Conservation (phyloP, 64 coral and sea anemone genomes). For the Exaiptasia diaphana region DNA sequence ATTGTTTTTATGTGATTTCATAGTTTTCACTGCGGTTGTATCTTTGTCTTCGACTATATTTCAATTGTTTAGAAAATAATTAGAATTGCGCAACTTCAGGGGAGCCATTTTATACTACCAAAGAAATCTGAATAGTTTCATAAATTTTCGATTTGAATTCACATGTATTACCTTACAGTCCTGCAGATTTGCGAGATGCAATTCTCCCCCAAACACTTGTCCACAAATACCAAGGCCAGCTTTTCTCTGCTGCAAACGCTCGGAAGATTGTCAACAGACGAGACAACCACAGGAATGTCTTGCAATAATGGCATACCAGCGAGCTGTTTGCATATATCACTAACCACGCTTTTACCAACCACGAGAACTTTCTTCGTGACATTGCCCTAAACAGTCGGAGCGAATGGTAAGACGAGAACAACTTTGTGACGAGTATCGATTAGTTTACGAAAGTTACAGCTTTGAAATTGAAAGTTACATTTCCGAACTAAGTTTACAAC, state of each 20-base stretch:
- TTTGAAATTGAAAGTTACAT: too few relatives aligned
- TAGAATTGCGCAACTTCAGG: background rate
- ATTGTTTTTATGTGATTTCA: too few relatives aligned
- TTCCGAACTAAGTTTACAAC: too few relatives aligned
- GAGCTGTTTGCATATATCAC: background rate
- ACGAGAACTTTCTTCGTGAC: slow-evolving; percentile 41
- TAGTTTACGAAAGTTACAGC: too few relatives aligned
- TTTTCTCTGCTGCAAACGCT: slow-evolving; percentile 35
- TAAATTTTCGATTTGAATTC: too few relatives aligned
- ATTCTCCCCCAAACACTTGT: slow-evolving; percentile 17
- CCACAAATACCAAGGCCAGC: slow-evolving; percentile 41
- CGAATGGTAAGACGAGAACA: too few relatives aligned
- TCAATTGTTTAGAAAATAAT: background rate
- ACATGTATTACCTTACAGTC: slow-evolving; percentile 39
- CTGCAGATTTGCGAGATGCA: slow-evolving; percentile 36
- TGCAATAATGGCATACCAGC: background rate
- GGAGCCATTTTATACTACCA: too few relatives aligned
- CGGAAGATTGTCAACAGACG: background rate
- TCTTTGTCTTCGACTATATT: too few relatives aligned
- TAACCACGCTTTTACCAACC: background rate
- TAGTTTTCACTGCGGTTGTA: too few relatives aligned
- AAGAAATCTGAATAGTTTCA: too few relatives aligned
- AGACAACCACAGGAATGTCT: background rate
- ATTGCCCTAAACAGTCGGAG: background rate
- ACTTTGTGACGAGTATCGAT: too few relatives aligned